A percentile compares a stretch with the other conserved stretches of the same genome.
Conservation (phyloP, 2,113 vertebrate genomes). For the Seriola quinqueradiata region DNA sequence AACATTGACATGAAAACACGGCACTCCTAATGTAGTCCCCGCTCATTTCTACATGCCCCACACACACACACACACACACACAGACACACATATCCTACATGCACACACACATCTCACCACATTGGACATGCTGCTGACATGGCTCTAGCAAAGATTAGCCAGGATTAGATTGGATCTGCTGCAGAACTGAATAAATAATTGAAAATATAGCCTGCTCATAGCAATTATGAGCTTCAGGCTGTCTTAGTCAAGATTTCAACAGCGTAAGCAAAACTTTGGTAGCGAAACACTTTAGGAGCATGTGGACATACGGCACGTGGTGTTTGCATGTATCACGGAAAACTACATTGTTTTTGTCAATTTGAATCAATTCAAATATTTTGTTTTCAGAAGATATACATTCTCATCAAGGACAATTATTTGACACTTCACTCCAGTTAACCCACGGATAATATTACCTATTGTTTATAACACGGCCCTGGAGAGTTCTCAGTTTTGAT, state of each 20-base stretch:
- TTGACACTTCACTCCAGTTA: neutral
- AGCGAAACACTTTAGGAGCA: neutral
- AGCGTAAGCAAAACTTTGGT: neutral
- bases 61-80: conserved; percentile 2
- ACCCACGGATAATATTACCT: conserved; percentile 1
- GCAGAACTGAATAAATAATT: conserved; percentile 74
- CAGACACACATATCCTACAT: neutral
- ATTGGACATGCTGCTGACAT: conserved; percentile 63
- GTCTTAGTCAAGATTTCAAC: conserved; percentile 49
- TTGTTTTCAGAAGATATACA: neutral
- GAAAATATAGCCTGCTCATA: conserved; percentile 62
- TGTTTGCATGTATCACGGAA: neutral
- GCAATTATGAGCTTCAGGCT: conserved; percentile 63
- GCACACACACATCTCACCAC: conserved; percentile 27
- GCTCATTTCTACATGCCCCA: neutral
- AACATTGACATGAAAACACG: neutral
- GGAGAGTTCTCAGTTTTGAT: conserved; percentile 11
- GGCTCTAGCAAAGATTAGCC: conserved; percentile 75
- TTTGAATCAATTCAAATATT: neutral
- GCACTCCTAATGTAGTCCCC: neutral
- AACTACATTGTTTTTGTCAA: neutral
- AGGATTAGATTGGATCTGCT: conserved; percentile 79
- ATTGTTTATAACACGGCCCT: neutral
- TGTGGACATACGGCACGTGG: neutral
- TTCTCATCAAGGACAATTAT: neutral